A percentile compares a stretch with the other conserved stretches of the same genome.
Conservation (phyloP, 2,113 vertebrate genomes). For the Halichoeres trimaculatus region DNA sequence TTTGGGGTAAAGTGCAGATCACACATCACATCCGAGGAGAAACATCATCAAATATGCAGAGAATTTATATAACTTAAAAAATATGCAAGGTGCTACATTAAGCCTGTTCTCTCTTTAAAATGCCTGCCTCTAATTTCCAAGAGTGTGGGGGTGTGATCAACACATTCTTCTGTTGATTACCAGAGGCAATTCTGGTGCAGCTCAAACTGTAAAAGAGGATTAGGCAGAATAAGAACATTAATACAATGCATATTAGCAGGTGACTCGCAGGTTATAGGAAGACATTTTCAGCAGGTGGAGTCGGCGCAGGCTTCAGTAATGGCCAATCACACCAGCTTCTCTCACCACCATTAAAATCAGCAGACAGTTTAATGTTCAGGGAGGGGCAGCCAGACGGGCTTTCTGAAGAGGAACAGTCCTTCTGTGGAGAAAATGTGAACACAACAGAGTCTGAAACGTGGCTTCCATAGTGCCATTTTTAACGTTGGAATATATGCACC, state of each 20-base stretch:
- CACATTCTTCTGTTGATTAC: slow-evolving; percentile 14
- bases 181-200: slow-evolving; percentile 19
- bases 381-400: slow-evolving; percentile 52
- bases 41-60: neutral
- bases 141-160: neutral
- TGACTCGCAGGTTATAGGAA: slow-evolving; percentile 29
- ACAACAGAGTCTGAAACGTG: slow-evolving; percentile 6
- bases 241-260: slow-evolving; percentile 58
- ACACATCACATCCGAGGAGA: neutral
- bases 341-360: slow-evolving; percentile 71
- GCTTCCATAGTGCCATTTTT: neutral
- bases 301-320: slow-evolving; percentile 50
- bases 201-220: slow-evolving; percentile 41
- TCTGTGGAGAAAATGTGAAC: slow-evolving; percentile 47
- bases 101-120: slow-evolving; percentile 18
- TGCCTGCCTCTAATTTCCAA: neutral
- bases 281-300: slow-evolving; percentile 64
- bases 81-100: neutral
- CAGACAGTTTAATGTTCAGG: slow-evolving; percentile 72
- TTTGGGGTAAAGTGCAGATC: slow-evolving; percentile 14
- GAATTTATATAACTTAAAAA: slow-evolving; percentile 1
- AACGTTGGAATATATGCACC: neutral
- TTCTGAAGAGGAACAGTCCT: slow-evolving; percentile 30
- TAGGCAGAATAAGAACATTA: slow-evolving; percentile 43
- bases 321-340: slow-evolving; percentile 72